These are phyloP conservation scores for Trogon surrucura DNA, from an alignment of 2,113 vertebrate genomes.

Conservation along the genomic window DNA sequence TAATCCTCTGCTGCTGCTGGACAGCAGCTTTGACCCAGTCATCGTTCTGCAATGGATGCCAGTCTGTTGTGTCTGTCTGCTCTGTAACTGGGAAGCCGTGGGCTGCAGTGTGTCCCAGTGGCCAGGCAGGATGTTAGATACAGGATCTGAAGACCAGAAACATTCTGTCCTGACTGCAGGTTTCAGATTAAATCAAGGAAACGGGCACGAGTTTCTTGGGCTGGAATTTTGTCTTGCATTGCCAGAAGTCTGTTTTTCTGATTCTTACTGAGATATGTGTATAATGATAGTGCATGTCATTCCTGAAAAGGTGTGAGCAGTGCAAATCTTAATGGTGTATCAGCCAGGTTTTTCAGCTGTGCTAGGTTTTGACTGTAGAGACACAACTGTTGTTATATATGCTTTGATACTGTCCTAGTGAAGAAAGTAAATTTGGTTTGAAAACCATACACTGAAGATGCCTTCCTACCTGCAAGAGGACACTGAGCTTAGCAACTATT, in stretches of 20 bases:
- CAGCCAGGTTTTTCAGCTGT: neutral
- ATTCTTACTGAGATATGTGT: fast-evolving
- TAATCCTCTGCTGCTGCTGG: neutral
- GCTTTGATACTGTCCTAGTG: neutral
- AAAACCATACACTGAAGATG: neutral
- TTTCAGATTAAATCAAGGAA: neutral
- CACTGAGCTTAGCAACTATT: neutral
- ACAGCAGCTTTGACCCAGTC: neutral
- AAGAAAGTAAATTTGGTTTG: neutral
- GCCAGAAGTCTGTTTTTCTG: neutral
- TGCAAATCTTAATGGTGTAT: neutral
- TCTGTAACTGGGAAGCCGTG: neutral
- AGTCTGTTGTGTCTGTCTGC: neutral
- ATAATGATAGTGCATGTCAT: neutral
- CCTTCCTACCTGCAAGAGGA: neutral
- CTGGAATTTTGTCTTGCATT: neutral
- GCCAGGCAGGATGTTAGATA: neutral
- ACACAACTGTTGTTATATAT: fast-evolving
- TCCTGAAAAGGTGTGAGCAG: neutral
- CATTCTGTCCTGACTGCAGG: neutral
- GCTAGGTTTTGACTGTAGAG: neutral
- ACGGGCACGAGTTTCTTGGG: neutral
- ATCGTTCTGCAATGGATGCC: neutral
- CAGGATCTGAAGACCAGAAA: neutral
- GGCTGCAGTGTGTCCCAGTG: neutral